These are phyloP conservation scores for Zosterops lateralis DNA, from an alignment of 2,113 vertebrate species.

Conservation along the genomic window DNA sequence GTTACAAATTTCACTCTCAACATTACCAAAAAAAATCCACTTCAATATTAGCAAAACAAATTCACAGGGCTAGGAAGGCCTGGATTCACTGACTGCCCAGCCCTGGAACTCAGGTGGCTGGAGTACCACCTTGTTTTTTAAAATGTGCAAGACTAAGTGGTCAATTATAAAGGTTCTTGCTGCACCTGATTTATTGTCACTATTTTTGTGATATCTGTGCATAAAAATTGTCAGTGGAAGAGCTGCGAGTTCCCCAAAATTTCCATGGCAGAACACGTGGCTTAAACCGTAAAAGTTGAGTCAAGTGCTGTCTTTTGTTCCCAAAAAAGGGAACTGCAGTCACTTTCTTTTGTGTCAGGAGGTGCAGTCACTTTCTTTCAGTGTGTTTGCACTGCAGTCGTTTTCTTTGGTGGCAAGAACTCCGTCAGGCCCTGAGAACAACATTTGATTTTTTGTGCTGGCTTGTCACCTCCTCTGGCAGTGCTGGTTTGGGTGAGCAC, in stretches of 20 bases:
- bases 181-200: not conserved
- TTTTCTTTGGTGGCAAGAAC: not conserved
- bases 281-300: not conserved
- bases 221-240: not conserved
- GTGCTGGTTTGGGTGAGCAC: not conserved
- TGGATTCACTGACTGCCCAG: not conserved
- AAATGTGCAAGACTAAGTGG: too few species aligned
- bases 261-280: not conserved
- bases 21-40: not conserved
- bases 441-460: not conserved
- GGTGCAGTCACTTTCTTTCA: too few species aligned
- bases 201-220: not conserved
- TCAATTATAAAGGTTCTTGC: not conserved
- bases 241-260: not conserved
- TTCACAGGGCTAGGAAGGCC: not conserved
- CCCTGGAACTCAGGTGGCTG: not conserved
- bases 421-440: not conserved
- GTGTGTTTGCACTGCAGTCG: too few species aligned
- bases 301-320: not conserved
- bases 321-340: not conserved
- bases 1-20: not conserved
- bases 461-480: not conserved
- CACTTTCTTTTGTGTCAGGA: not conserved
- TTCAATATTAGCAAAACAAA: accelerated
- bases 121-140: not conserved